Percentiles rank a stretch among this genome's conserved stretches.
These are phyloP conservation scores for Saccostrea echinata DNA, from an alignment of 1,140 invertebrate species.

Conservation along the genomic window DNA sequence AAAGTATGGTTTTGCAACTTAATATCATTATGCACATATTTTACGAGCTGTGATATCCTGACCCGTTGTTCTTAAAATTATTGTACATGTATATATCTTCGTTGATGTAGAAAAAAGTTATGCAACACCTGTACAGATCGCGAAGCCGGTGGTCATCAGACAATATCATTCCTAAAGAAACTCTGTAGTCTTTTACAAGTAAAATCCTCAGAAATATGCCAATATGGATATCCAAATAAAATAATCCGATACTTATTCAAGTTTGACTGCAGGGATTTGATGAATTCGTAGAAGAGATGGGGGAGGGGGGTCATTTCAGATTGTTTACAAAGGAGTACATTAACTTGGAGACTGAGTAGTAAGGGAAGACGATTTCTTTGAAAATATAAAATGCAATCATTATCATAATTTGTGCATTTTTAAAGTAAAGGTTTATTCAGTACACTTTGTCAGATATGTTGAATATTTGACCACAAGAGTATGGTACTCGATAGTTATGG, in stretches of 20 bases:
- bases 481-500: constrained; percentile 2
- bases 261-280: too few relatives aligned
- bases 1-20: neutral
- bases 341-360: too few relatives aligned
- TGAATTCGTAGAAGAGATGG: too few relatives aligned
- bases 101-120: neutral
- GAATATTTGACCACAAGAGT: neutral
- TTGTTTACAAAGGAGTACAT: too few relatives aligned
- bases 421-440: neutral
- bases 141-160: neutral
- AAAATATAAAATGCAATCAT: too few relatives aligned
- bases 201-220: too few relatives aligned
- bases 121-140: neutral
- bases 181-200: too few relatives aligned
- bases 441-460: neutral
- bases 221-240: too few relatives aligned
- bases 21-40: neutral
- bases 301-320: too few relatives aligned
- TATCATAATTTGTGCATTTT: too few relatives aligned
- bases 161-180: neutral
- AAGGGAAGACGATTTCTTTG: too few relatives aligned
- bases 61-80: neutral
- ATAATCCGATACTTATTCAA: too few relatives aligned
- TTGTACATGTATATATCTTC: neutral
- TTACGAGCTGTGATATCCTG: neutral